phyloP scores from a whole-genome alignment of 2,797 vertebrate species.

The Parauchenoglanis punctatus region DNA sequence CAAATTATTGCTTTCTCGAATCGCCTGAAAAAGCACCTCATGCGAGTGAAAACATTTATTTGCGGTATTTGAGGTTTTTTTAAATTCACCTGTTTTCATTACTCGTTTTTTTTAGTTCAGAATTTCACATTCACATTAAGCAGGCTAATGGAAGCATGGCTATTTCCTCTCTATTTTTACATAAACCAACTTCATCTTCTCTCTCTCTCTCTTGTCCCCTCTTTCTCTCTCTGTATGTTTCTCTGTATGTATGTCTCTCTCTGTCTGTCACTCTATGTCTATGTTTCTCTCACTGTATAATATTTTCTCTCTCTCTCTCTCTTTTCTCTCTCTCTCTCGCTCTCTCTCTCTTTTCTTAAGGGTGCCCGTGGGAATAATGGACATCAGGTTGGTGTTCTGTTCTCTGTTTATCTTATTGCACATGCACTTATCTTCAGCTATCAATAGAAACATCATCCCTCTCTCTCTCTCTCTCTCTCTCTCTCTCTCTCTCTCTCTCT shows the following conservation, averaged over 20 bases:
- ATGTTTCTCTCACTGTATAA: neutral
- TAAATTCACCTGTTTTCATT: too few species aligned
- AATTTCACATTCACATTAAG: too few species aligned
- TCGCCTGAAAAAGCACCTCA: too few species aligned
- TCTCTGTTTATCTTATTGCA: neutral
- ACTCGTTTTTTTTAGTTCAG: too few species aligned
- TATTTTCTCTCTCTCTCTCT: neutral
- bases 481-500: neutral
- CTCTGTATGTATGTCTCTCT: neutral
- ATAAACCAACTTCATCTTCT: neutral
- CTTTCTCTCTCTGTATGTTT: neutral
- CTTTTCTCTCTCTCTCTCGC: neutral
- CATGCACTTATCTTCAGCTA: neutral
- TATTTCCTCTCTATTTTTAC: neutral
- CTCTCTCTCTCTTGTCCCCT: neutral
- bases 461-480: neutral
- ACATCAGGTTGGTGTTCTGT: conserved; percentile 63
- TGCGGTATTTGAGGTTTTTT: too few species aligned
- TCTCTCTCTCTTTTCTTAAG: conserved; percentile 44
- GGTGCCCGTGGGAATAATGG: conserved; percentile 73
- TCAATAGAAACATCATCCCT: conserved; percentile 1
- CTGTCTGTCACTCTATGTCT: neutral
- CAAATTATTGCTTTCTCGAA: too few species aligned
- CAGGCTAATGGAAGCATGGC: too few species aligned
- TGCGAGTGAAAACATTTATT: too few species aligned